phyloP scores from a whole-genome alignment of 2,888 invertebrate genomes.

The Liopterus haemorrhoidalis region DNA sequence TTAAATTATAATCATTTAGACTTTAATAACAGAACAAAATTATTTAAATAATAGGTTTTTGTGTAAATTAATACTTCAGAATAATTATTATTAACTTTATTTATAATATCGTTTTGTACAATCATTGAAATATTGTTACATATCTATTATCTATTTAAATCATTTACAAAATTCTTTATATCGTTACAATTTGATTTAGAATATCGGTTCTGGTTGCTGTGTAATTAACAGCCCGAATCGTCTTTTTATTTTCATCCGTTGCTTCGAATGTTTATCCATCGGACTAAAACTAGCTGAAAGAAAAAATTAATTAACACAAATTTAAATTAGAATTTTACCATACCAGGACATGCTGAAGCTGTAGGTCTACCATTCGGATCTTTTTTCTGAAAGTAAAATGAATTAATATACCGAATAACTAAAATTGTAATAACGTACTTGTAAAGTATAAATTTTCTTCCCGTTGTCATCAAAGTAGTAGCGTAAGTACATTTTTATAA shows the following conservation, averaged over 20 bases:
- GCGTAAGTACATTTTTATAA: conserved; percentile 63
- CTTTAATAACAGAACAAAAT: too few species aligned
- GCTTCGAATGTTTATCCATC: conserved; percentile 87
- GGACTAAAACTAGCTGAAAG: conserved; percentile 86
- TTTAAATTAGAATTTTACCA: conserved; percentile 24
- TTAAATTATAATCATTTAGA: too few species aligned
- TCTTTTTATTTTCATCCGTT: conserved; percentile 82
- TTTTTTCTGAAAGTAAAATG: conserved; percentile 59
- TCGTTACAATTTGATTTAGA: conserved; percentile 43
- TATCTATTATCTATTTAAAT: neutral
- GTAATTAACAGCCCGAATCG: conserved; percentile 82
- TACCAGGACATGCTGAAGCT: conserved; percentile 81
- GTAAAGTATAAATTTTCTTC: conserved; percentile 77
- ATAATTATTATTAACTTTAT: neutral
- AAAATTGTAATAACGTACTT: conserved; percentile 51
- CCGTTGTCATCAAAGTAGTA: conserved; percentile 72
- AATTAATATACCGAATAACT: conserved; percentile 9
- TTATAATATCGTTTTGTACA: neutral
- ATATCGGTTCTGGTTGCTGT: conserved; percentile 69
- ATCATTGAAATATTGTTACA: neutral
- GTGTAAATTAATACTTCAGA: neutral
- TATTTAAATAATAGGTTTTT: too few species aligned
- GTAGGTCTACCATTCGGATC: conserved; percentile 76
- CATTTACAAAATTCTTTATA: neutral
- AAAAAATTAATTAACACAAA: conserved; percentile 22